Evolutionary conservation across 2,888 invertebrate genomes (phyloP).

Genomic region (Anodontia alba): DNA sequence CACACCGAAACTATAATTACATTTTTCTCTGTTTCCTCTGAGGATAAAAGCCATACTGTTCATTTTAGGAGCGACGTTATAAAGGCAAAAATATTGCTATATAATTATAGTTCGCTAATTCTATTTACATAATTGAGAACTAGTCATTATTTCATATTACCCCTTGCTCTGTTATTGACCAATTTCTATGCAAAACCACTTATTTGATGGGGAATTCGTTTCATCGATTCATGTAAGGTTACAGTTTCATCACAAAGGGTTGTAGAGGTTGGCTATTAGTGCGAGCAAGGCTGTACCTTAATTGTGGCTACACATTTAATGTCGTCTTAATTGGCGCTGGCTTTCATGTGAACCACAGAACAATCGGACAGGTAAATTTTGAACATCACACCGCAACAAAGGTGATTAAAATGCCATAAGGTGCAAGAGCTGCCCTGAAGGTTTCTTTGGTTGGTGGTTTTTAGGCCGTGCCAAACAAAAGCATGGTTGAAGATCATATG

Average conservation of each 20-base stretch:
- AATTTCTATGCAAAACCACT: slow-evolving; percentile 19
- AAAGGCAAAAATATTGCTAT: slow-evolving; percentile 8
- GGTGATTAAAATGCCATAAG: slow-evolving; percentile 2
- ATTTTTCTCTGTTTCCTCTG: neutral
- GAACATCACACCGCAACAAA: slow-evolving; percentile 5
- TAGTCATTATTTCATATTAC: slow-evolving; percentile 17
- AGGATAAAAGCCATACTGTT: slow-evolving; percentile 15
- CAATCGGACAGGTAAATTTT: neutral
- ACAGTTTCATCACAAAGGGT: neutral
- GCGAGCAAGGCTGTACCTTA: neutral
- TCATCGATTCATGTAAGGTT: slow-evolving; percentile 10
- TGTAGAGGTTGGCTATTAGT: neutral
- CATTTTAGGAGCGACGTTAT: neutral
- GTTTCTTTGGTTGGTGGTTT: too few relatives aligned
- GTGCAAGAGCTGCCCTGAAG: slow-evolving; percentile 12
- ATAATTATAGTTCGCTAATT: slow-evolving; percentile 9
- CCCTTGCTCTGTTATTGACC: slow-evolving; percentile 2
- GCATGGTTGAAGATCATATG: too few relatives aligned
- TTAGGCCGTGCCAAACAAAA: too few relatives aligned
- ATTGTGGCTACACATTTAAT: slow-evolving; percentile 2
- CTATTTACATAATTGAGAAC: slow-evolving; percentile 21
- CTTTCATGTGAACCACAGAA: neutral
- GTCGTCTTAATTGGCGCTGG: slow-evolving; percentile 6
- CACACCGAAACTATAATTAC: slow-evolving; percentile 13
- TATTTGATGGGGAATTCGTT: slow-evolving; percentile 17